Percentiles rank a stretch among this genome's conserved stretches.
Evolutionary conservation across 2,888 invertebrate species (phyloP).

Genomic region (Lordiphosa andalusiaca): DNA sequence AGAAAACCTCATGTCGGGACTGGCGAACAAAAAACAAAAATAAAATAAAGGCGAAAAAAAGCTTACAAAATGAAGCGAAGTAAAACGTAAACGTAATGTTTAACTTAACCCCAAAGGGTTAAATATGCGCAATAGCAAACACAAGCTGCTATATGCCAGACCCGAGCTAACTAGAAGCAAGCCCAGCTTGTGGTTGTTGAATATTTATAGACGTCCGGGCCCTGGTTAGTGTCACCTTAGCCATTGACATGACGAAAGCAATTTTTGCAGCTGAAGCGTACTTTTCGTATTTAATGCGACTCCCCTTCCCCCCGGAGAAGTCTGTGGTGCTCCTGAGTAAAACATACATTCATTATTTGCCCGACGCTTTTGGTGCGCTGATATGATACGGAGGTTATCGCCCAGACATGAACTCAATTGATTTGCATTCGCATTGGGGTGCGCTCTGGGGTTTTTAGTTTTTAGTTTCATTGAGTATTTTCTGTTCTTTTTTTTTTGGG

Average conservation of each 20-base stretch:
- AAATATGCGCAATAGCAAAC: conserved; percentile 66
- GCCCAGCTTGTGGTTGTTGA: conserved; percentile 58
- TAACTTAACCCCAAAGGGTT: conserved; percentile 71
- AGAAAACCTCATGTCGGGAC: conserved; percentile 1
- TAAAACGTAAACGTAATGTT: conserved; percentile 63
- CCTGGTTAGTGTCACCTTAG: conserved; percentile 60
- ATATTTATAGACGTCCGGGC: conserved; percentile 56
- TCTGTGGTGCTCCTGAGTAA: neutral
- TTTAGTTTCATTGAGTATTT: conserved; percentile 16
- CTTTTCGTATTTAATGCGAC: conserved; percentile 36
- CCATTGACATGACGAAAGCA: conserved; percentile 44
- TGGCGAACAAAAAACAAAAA: conserved; percentile 9
- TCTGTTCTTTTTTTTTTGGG: conserved; percentile 8
- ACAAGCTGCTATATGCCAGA: conserved; percentile 36
- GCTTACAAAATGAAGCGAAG: conserved; percentile 49
- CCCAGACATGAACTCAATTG: conserved; percentile 58
- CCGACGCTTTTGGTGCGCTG: conserved; percentile 22
- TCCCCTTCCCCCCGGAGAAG: conserved; percentile 17
- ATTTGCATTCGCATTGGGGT: conserved; percentile 45
- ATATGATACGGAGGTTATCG: conserved; percentile 64
- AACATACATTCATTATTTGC: conserved; percentile 13
- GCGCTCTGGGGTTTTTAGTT: conserved; percentile 15
- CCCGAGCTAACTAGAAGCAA: conserved; percentile 25
- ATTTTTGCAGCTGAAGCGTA: conserved; percentile 9
- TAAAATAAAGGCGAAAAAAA: conserved; percentile 38